Percentiles rank a stretch among this genome's conserved stretches.
phyloP scores from a whole-genome alignment of 2,797 vertebrate species.

The Lacerta viridis region DNA sequence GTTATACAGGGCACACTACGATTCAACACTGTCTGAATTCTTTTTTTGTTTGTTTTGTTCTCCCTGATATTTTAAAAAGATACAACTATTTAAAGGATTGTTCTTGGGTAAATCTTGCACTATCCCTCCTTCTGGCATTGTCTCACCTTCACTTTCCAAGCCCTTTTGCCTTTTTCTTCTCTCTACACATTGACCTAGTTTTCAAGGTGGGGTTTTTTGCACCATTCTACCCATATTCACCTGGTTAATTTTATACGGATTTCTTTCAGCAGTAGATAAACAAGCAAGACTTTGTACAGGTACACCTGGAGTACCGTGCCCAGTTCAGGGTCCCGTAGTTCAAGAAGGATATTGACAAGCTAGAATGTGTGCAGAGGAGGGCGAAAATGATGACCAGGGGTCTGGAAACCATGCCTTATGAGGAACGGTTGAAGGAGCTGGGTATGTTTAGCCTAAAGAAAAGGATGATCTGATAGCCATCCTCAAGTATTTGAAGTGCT shows the following conservation, averaged over 20 bases:
- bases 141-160: background rate
- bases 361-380: too few species aligned
- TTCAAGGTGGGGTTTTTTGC: background rate
- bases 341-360: too few species aligned
- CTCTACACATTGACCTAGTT: background rate
- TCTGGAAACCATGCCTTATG: too few species aligned
- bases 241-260: background rate
- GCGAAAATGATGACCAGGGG: too few species aligned
- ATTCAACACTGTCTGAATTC: background rate
- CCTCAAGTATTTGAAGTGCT: too few species aligned
- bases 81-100: background rate
- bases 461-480: too few species aligned
- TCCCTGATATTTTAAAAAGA: too few species aligned
- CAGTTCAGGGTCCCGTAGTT: too few species aligned
- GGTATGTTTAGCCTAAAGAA: too few species aligned
- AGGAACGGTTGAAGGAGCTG: too few species aligned
- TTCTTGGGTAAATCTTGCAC: background rate
- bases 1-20: background rate
- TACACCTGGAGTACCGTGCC: too few species aligned
- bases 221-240: background rate
- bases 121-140: too few species aligned
- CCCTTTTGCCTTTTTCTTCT: background rate
- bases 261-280: background rate
- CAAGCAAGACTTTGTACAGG: background rate
- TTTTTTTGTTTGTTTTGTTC: background rate